A percentile compares a stretch with the other conserved stretches of the same genome.
phyloP scores from a whole-genome alignment of 1,140 invertebrate species.

The Caenorhabditis latens region DNA sequence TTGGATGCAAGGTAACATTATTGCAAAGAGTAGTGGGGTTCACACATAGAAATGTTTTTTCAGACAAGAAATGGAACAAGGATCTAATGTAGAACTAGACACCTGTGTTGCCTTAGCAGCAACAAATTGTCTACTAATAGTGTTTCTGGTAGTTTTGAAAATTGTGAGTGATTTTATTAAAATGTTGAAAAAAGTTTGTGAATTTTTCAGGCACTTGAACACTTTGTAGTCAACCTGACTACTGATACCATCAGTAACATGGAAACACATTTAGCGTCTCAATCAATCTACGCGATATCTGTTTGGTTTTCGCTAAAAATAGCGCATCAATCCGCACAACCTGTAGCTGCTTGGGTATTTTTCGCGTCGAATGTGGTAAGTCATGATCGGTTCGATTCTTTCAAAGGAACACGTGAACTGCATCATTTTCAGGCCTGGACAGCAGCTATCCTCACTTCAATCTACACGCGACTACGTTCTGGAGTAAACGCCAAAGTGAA shows the following conservation, averaged over 20 bases:
- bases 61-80: conserved; percentile 46
- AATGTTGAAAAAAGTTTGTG: not conserved
- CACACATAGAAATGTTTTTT: not conserved
- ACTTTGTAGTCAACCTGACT: not conserved
- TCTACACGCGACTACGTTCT: not conserved
- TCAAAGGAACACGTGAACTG: not conserved
- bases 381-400: not conserved
- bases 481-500: conserved; percentile 1
- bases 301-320: conserved; percentile 35
- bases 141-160: not conserved
- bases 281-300: not conserved
- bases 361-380: conserved; percentile 50
- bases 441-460: not conserved
- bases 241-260: not conserved
- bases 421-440: conserved; percentile 8
- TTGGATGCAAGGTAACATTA: conserved; percentile 57
- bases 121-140: not conserved
- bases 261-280: conserved; percentile 43
- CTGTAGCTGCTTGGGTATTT: conserved; percentile 53
- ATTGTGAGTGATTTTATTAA: not conserved
- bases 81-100: conserved; percentile 20
- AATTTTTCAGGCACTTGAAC: conserved; percentile 25
- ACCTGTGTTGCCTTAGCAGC: not conserved
- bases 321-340: conserved; percentile 5
- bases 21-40: not conserved